Percentiles rank a stretch among this genome's conserved stretches.
These are phyloP conservation scores for Intellagama lesueurii DNA, from an alignment of 2,797 vertebrate species.

Conservation along the genomic window DNA sequence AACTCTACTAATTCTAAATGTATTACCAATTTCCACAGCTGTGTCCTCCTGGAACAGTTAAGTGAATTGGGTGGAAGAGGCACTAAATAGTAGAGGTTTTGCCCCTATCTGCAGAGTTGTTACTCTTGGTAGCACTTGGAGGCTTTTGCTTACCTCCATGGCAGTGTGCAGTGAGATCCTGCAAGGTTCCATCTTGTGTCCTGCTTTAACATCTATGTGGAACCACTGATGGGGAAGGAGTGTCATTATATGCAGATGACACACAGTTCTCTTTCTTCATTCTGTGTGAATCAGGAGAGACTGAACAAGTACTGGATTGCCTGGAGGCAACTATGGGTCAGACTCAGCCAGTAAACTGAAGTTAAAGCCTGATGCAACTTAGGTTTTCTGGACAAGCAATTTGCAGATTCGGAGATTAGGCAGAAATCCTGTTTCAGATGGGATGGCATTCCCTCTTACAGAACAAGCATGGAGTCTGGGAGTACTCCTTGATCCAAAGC, in stretches of 20 bases:
- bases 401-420: background rate
- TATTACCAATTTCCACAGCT: too few species aligned
- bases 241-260: background rate
- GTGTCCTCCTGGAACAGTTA: too few species aligned
- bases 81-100: too few species aligned
- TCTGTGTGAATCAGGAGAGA: background rate
- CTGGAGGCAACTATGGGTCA: background rate
- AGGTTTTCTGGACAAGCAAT: background rate
- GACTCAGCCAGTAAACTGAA: background rate
- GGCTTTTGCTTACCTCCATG: too few species aligned
- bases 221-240: background rate
- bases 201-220: background rate
- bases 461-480: background rate
- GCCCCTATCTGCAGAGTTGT: too few species aligned
- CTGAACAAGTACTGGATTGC: background rate
- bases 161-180: background rate
- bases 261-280: background rate
- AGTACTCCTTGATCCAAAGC: background rate
- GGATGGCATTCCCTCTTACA: background rate
- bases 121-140: too few species aligned
- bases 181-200: background rate
- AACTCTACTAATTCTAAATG: too few species aligned
- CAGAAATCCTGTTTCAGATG: background rate
- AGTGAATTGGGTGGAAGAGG: too few species aligned
- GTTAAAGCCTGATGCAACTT: background rate